phyloP scores from a whole-genome alignment of 2,797 vertebrate genomes.

The Micrastur ruficollis region DNA sequence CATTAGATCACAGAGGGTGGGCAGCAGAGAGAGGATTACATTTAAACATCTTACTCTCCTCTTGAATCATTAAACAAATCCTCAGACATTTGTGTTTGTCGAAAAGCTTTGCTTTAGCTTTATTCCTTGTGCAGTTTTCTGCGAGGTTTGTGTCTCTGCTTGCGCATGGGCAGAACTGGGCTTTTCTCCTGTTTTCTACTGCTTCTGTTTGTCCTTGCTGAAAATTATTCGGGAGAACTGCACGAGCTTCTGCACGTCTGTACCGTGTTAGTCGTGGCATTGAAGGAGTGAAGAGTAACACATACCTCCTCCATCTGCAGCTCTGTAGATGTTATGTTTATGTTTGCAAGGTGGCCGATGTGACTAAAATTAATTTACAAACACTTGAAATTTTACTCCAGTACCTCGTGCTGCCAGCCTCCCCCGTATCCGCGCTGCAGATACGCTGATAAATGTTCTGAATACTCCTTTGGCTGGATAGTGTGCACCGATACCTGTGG shows the following conservation, averaged over 20 bases:
- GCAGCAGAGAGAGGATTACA: not conserved
- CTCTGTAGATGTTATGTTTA: constrained; percentile 5
- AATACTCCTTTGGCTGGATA: not conserved
- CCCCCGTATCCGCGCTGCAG: not conserved
- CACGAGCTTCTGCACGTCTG: not conserved
- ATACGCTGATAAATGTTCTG: not conserved
- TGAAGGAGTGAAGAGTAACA: constrained; percentile 48
- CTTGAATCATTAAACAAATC: not conserved
- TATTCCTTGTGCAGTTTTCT: not conserved
- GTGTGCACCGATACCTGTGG: not conserved
- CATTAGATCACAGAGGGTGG: not conserved
- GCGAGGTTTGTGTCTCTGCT: not conserved
- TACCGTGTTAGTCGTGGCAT: not conserved
- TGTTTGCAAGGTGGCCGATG: constrained; percentile 4
- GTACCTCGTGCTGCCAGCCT: constrained; percentile 2
- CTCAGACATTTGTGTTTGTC: not conserved
- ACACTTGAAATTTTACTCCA: constrained; percentile 9
- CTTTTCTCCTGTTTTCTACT: not conserved
- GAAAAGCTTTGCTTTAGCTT: not conserved
- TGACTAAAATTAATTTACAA: constrained; percentile 54
- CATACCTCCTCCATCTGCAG: constrained; percentile 44
- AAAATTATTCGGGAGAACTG: not conserved
- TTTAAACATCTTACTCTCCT: not conserved
- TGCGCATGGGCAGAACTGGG: not conserved
- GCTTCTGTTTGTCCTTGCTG: not conserved